phyloP scores from a whole-genome alignment of 2,113 vertebrate species.

The Cepphus grylle region DNA sequence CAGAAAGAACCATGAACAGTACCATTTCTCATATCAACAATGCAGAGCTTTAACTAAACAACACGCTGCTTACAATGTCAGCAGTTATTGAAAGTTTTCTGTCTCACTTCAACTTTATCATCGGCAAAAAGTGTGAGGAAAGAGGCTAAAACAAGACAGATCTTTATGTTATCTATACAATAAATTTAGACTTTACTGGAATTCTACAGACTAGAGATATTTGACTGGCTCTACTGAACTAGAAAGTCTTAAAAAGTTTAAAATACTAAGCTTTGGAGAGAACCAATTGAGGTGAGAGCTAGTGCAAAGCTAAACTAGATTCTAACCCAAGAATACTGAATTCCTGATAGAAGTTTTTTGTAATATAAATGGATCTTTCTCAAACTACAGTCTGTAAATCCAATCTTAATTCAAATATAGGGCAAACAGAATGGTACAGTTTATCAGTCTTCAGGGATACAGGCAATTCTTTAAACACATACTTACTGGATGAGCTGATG shows the following conservation, averaged over 20 bases:
- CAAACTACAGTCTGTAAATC: background rate
- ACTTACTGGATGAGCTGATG: background rate
- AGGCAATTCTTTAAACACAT: background rate
- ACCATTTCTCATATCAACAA: background rate
- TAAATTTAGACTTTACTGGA: background rate
- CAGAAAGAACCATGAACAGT: background rate
- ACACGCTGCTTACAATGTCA: background rate
- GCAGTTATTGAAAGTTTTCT: background rate
- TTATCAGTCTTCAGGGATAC: background rate
- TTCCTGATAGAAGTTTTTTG: background rate
- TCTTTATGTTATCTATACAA: background rate
- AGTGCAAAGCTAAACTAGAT: background rate
- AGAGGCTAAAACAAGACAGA: background rate
- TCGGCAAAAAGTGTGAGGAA: background rate
- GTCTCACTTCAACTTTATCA: background rate
- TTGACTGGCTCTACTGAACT: background rate
- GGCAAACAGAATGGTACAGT: background rate
- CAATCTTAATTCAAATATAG: background rate
- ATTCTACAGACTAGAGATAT: background rate
- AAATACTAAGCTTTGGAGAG: background rate
- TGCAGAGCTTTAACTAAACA: background rate
- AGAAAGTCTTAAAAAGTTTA: background rate
- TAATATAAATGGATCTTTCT: background rate
- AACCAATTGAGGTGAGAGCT: background rate
- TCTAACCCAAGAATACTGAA: background rate